Evolutionary conservation across 2,888 invertebrate genomes (phyloP), one percentile per base, ranked within the genome.

Genomic region (Diplolepis rosae): DNA sequence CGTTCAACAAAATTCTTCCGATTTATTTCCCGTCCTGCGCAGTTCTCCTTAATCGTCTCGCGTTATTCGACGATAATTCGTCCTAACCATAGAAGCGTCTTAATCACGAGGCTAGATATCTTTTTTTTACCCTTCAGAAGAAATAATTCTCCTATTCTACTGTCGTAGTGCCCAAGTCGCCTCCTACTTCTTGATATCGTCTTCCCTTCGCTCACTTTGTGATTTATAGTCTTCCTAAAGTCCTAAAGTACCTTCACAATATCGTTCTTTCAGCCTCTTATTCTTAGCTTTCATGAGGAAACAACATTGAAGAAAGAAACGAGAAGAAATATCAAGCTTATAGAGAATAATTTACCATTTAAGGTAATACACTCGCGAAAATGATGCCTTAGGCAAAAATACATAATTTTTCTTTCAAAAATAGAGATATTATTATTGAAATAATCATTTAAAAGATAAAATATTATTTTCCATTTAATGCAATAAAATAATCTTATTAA

Each of bases 51-150:
- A 80, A 79, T 78, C 74, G 80, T 70, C 69, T 50, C 70, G 71
- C 70, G 83, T 81, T 80, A 79, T 82, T 79, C 77, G 68, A 74
- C 77, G 74, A 82, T 84, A 84, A 85, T 82, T 84, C 82, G 77
- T 76, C 71, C 72, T 68, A 72, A 74, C 75, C 73, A 67, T 79
- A 79, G 77, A 80, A 80, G 82, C 78, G 77, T 74, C 79, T 82
- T 85, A 83, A 84, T 83, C 81, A 76, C 70, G 74, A 69, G 68
- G 56, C 28, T 61, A 39, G 69, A 71, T 69, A 56, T 30, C 42
- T 67, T 52, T 54, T 73, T 42, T 69, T 69, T 13, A 50, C 48
- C 48, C 42, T 42, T 24, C 18, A 61, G 27, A 32, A 9, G 66
- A 45, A 70, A 74, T 69, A 74, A 66, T 69, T 72, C 18, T 69